Evolutionary conservation across 2,888 invertebrate species (phyloP).

Genomic region (Campoletis raptor): DNA sequence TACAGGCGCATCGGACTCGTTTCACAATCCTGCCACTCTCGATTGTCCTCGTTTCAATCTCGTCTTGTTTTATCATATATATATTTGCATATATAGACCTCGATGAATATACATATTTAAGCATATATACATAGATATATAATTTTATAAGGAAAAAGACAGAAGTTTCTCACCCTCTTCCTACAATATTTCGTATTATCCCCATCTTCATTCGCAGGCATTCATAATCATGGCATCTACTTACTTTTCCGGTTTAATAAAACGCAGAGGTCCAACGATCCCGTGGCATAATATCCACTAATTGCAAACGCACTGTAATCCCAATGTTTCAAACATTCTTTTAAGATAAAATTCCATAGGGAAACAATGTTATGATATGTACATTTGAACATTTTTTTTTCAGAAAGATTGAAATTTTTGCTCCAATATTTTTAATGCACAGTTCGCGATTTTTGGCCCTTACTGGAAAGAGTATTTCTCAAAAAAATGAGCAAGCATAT

Average conservation of each 20-base stretch:
- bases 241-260: conserved; percentile 16
- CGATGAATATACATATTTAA: not conserved
- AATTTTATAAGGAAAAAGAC: conserved; percentile 12
- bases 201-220: conserved; percentile 5
- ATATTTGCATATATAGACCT: not conserved
- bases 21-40: conserved; percentile 54
- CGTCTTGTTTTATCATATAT: conserved; percentile 7
- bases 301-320: not conserved
- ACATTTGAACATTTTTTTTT: not conserved
- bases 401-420: not conserved
- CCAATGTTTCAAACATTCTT: conserved; percentile 1
- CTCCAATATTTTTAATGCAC: conserved; percentile 7
- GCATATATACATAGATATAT: conserved; percentile 18
- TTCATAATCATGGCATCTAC: conserved; percentile 13
- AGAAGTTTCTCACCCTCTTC: not conserved
- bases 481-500: not conserved
- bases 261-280: not conserved
- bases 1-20: conserved; percentile 40
- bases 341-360: not conserved
- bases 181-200: not conserved
- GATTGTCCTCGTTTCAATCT: conserved; percentile 55
- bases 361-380: not conserved
- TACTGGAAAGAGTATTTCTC: not conserved
- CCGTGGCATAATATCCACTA: not conserved
- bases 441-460: not conserved